Percentiles rank a stretch among this genome's conserved stretches.
These are phyloP conservation scores for Nemopilema nomurai DNA, from an alignment of 30 jellyfish, hydroid and myxozoan species.

Conservation along the genomic window DNA sequence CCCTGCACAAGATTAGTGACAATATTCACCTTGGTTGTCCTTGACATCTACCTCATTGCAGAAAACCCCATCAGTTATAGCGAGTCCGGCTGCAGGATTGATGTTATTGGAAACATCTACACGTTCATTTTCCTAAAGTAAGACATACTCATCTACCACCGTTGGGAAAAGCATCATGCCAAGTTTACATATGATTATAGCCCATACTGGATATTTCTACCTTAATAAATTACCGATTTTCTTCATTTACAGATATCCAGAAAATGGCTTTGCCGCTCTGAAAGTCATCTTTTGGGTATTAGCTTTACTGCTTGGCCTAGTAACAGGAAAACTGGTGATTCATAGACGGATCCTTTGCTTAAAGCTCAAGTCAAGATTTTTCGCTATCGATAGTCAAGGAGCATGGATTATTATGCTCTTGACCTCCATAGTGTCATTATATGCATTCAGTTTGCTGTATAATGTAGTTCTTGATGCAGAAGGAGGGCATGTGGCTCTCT, in stretches of 20 bases:
- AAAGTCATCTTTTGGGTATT: conserved; percentile 58
- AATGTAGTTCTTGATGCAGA: conserved; percentile 20
- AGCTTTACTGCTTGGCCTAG: conserved; percentile 43
- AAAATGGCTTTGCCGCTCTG: conserved; percentile 38
- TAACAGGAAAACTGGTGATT: conserved; percentile 43
- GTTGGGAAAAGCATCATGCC: too few relatives aligned
- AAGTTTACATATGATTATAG: too few relatives aligned
- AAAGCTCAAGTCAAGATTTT: conserved; percentile 23
- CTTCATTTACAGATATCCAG: conserved; percentile 72
- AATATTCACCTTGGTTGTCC: conserved; percentile 20
- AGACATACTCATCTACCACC: too few relatives aligned
- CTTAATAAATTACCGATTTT: too few relatives aligned
- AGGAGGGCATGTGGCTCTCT: conserved; percentile 16
- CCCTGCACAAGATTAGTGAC: conserved; percentile 28
- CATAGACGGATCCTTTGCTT: conserved; percentile 38
- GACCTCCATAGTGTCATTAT: conserved; percentile 16
- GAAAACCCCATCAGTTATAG: conserved; percentile 67
- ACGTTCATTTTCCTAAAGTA: conserved; percentile 36
- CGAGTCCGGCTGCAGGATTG: conserved; percentile 37
- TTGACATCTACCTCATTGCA: conserved; percentile 35
- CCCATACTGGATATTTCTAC: too few relatives aligned
- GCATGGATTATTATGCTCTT: conserved; percentile 62
- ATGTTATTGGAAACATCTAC: conserved; percentile 50
- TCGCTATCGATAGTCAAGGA: conserved; percentile 62
- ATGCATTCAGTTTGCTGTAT: conserved; percentile 16